A percentile compares a stretch with the other conserved stretches of the same genome.
Evolutionary conservation across 1,140 invertebrate genomes (phyloP).

Genomic region (Paralvinella palmiformis): DNA sequence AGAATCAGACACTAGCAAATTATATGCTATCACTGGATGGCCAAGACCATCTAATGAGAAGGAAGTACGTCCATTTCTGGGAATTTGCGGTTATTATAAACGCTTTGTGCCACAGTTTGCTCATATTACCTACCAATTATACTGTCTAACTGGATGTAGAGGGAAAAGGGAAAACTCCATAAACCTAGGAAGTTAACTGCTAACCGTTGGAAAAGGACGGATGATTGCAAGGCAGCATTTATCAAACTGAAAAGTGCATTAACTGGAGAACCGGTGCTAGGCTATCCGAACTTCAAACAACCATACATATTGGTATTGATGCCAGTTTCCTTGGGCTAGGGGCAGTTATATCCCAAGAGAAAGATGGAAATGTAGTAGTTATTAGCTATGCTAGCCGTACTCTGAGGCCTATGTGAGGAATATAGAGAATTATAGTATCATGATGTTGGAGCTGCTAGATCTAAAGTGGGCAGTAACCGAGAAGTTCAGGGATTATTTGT

Average conservation of each 20-base stretch:
- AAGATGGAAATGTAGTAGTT: background rate
- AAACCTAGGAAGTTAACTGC: background rate
- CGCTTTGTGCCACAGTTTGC: constrained; percentile 38
- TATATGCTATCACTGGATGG: constrained; percentile 41
- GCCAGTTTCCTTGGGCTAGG: background rate
- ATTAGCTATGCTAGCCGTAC: background rate
- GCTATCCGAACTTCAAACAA: background rate
- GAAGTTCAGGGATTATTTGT: too few species aligned
- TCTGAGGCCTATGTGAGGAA: background rate
- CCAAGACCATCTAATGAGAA: constrained; percentile 35
- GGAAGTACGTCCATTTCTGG: constrained; percentile 42
- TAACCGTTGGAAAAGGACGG: too few species aligned
- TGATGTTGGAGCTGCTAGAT: background rate
- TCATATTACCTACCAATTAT: constrained; percentile 13
- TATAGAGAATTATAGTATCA: background rate
- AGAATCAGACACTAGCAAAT: constrained; percentile 12
- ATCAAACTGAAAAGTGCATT: background rate
- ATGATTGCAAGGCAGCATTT: too few species aligned
- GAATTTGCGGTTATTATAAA: constrained; percentile 46
- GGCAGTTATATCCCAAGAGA: background rate
- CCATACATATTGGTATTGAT: background rate
- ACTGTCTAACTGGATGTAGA: constrained; percentile 1
- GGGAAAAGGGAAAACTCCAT: background rate
- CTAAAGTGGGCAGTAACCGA: background rate
- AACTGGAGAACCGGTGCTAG: background rate